These are phyloP conservation scores for Pituophis catenifer DNA, from an alignment of 2,113 vertebrate genomes.

Conservation along the genomic window DNA sequence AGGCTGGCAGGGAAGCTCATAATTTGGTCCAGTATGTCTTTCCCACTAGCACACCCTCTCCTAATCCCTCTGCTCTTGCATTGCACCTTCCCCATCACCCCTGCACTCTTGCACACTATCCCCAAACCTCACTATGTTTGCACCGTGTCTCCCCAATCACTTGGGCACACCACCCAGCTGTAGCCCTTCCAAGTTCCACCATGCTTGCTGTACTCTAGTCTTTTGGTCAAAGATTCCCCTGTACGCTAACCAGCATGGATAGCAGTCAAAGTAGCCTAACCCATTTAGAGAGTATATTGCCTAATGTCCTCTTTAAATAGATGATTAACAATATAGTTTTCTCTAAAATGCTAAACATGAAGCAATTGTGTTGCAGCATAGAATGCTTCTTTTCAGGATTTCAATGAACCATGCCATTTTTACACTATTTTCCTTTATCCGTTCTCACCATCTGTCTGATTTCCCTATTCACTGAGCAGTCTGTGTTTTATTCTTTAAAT, in stretches of 20 bases:
- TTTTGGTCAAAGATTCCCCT: background rate
- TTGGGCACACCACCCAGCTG: background rate
- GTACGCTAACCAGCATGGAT: background rate
- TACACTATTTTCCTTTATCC: background rate
- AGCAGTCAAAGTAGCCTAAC: background rate
- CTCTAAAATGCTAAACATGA: background rate
- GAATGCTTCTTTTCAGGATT: background rate
- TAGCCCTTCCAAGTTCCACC: background rate
- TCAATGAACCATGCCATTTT: background rate
- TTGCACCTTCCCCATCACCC: background rate
- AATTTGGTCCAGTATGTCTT: too few relatives aligned
- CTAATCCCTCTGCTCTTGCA: background rate
- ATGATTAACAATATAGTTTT: background rate
- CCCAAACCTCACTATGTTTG: background rate
- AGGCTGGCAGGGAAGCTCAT: too few relatives aligned
- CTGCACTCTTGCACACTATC: background rate
- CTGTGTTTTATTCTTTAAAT: background rate
- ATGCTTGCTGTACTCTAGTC: background rate
- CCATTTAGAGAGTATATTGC: background rate
- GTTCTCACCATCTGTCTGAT: background rate
- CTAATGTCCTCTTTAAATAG: background rate
- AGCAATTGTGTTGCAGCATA: background rate
- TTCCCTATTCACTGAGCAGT: background rate
- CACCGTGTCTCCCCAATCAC: background rate
- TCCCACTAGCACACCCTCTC: background rate